These are phyloP conservation scores for Eciton burchellii DNA, from an alignment of 1,140 invertebrate species.

Conservation along the genomic window DNA sequence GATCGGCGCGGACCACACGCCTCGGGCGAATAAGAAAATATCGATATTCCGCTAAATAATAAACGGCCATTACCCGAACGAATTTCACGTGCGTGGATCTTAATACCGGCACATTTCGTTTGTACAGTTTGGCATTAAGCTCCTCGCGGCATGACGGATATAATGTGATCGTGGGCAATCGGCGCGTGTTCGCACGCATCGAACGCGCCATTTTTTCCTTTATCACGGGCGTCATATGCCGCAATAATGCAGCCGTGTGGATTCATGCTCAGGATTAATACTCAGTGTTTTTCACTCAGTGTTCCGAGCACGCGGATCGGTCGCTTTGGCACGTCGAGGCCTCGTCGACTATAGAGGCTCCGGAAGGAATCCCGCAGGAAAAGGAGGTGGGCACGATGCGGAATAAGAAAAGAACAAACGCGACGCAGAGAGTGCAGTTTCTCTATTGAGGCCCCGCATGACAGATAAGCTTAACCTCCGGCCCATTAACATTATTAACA, in stretches of 20 bases:
- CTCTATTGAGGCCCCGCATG: slow-evolving; percentile 79
- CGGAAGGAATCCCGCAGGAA: slow-evolving; percentile 56
- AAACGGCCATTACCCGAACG: slow-evolving; percentile 28
- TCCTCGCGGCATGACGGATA: slow-evolving; percentile 54
- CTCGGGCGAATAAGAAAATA: slow-evolving; percentile 58
- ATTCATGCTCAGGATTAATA: slow-evolving; percentile 68
- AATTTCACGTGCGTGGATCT: slow-evolving; percentile 58
- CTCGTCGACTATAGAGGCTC: not conserved
- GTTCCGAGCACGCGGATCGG: slow-evolving; percentile 65
- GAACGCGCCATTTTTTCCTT: slow-evolving; percentile 31
- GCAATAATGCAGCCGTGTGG: slow-evolving; percentile 65
- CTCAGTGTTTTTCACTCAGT: slow-evolving; percentile 60
- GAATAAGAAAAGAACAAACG: slow-evolving; percentile 67
- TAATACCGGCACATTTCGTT: slow-evolving; percentile 9
- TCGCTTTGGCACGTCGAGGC: slow-evolving; percentile 44
- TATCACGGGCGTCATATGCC: slow-evolving; percentile 65
- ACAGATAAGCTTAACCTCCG: slow-evolving; percentile 82
- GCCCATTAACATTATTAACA: slow-evolving; percentile 82
- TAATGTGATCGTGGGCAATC: slow-evolving; percentile 52
- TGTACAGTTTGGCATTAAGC: slow-evolving; percentile 48
- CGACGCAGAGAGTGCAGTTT: slow-evolving; percentile 67
- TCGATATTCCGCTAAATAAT: slow-evolving; percentile 64
- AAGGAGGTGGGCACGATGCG: slow-evolving; percentile 64
- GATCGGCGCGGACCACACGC: slow-evolving; percentile 63
- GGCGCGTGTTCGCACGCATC: slow-evolving; percentile 16